phyloP scores from a whole-genome alignment of 2,888 invertebrate genomes.

The Didymodactylos carnosus region DNA sequence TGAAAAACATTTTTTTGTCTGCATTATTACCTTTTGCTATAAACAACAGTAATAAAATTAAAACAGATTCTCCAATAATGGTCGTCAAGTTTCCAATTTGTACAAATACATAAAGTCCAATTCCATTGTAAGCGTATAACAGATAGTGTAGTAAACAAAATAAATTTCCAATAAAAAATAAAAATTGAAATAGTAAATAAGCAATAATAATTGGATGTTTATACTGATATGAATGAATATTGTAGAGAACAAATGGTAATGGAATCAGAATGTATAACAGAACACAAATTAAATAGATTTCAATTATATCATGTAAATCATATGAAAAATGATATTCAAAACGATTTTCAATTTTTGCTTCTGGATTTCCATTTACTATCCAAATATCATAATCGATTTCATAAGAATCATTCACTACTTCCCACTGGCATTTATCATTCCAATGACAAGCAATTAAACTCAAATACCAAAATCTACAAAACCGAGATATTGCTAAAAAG shows the following conservation, averaged over 20 bases:
- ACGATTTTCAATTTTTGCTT: conserved; percentile 51
- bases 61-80: conserved; percentile 68
- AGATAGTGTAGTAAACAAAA: conserved; percentile 69
- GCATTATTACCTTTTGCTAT: conserved; percentile 83
- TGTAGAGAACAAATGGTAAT: conserved; percentile 3
- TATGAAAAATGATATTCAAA: conserved; percentile 86
- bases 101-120: conserved; percentile 58
- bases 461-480: conserved; percentile 70
- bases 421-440: conserved; percentile 16
- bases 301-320: conserved; percentile 63
- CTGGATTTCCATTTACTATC: conserved; percentile 87
- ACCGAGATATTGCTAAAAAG: not conserved
- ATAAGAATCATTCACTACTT: not conserved
- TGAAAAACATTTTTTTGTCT: no score
- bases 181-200: conserved; percentile 41
- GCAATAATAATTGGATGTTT: conserved; percentile 47
- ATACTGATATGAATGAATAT: not conserved
- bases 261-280: conserved; percentile 41
- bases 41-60: conserved; percentile 71
- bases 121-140: conserved; percentile 71
- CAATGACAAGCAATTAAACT: conserved; percentile 77
- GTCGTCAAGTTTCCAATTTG: conserved; percentile 76
- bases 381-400: conserved; percentile 66
- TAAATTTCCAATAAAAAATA: conserved; percentile 45
- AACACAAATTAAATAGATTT: conserved; percentile 69